phyloP scores from a whole-genome alignment of 2,113 vertebrate genomes.

The Cyrtonyx montezumae region DNA sequence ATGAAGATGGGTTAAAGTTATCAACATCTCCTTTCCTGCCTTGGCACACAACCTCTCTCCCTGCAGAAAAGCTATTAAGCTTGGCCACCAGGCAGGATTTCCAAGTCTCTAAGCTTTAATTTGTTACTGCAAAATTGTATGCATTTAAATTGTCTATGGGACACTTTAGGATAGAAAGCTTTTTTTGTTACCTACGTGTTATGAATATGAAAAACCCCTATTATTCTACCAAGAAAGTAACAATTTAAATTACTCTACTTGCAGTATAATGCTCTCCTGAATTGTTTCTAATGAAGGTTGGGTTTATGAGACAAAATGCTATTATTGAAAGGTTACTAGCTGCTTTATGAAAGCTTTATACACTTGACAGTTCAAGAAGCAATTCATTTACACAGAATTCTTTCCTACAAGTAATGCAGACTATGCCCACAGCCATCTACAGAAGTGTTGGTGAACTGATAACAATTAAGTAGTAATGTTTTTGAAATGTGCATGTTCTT shows the following conservation, averaged over 20 bases:
- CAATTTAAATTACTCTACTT: conserved; percentile 65
- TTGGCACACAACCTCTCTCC: neutral
- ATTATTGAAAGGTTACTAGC: conserved; percentile 57
- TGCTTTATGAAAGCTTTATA: conserved; percentile 55
- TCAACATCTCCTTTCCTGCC: neutral
- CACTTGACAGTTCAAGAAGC: conserved; percentile 56
- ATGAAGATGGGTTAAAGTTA: neutral
- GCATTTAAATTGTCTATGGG: conserved; percentile 15
- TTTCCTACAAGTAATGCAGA: conserved; percentile 41
- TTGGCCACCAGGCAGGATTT: neutral
- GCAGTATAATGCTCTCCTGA: conserved; percentile 35
- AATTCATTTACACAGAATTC: conserved; percentile 63
- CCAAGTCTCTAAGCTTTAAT: conserved; percentile 3
- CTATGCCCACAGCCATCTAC: neutral
- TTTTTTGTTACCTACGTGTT: conserved; percentile 38
- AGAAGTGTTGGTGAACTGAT: conserved; percentile 23
- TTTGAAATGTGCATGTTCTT: neutral
- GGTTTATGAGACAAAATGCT: conserved; percentile 49
- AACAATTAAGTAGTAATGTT: neutral
- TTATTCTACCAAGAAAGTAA: conserved; percentile 39
- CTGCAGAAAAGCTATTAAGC: neutral
- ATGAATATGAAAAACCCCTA: conserved; percentile 60
- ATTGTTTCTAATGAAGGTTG: conserved; percentile 65
- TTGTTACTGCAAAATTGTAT: neutral
- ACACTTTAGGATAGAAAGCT: conserved; percentile 30